phyloP scores from a whole-genome alignment of 2,888 invertebrate species.

The Sphecodes monilicornis region DNA sequence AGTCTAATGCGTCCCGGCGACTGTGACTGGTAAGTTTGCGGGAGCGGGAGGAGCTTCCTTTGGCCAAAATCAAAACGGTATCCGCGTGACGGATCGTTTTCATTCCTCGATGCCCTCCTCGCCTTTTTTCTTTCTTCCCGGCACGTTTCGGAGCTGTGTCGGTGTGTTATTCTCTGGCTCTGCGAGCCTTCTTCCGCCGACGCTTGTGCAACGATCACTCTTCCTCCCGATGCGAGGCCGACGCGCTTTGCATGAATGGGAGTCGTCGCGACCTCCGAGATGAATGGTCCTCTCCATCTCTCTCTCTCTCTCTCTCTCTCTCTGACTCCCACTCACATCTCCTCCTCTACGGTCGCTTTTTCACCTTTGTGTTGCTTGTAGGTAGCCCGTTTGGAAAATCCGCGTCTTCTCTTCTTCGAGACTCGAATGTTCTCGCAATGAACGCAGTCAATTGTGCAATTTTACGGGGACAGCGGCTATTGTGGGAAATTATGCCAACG shows the following conservation, averaged over 20 bases:
- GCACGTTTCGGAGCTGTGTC: slow-evolving; percentile 59
- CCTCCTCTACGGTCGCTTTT: neutral
- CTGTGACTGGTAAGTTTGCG: slow-evolving; percentile 10
- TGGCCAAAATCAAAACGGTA: slow-evolving; percentile 50
- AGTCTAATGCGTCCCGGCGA: neutral
- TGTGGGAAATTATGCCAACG: neutral
- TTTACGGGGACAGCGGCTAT: neutral
- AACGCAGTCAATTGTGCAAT: neutral
- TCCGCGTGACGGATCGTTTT: slow-evolving; percentile 72
- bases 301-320: neutral
- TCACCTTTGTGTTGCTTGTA: neutral
- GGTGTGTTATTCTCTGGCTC: slow-evolving; percentile 46
- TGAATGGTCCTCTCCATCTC: slow-evolving; percentile 57
- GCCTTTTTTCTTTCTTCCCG: slow-evolving; percentile 29
- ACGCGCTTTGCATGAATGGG: slow-evolving; percentile 68
- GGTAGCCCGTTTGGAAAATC: slow-evolving; percentile 15
- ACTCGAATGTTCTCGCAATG: neutral
- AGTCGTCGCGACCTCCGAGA: slow-evolving; percentile 58
- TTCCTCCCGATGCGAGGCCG: slow-evolving; percentile 57
- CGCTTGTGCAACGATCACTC: slow-evolving; percentile 47
- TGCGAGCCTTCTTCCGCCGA: slow-evolving; percentile 35
- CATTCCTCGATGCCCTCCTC: slow-evolving; percentile 57
- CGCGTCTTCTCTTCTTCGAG: neutral
- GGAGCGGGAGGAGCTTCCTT: slow-evolving; percentile 3
- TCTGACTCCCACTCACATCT: neutral